Evolutionary conservation across 92 coral and sea anemone genomes (phyloP).

Genomic region (Parazoanthus atlanticus): DNA sequence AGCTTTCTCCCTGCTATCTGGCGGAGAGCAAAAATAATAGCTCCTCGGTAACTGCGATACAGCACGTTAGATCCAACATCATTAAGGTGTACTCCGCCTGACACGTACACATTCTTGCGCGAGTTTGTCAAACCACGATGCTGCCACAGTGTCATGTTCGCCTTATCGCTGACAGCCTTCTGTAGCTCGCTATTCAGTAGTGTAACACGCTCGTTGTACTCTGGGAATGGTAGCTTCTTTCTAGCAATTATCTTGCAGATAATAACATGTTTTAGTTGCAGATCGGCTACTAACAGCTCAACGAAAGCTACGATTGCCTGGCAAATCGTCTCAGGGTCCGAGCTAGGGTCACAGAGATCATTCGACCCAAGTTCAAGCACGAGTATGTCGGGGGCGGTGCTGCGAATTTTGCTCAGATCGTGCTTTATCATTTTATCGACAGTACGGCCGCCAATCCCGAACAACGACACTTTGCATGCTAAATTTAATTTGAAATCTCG

Average conservation of each 20-base stretch:
- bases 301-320: constrained; percentile 5
- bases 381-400: constrained; percentile 26
- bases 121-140: constrained; percentile 8
- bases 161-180: constrained; percentile 16
- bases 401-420: constrained; percentile 7
- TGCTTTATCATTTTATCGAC: constrained; percentile 17
- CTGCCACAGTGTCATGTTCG: constrained; percentile 20
- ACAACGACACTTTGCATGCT: neutral
- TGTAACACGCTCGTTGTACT: neutral
- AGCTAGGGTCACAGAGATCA: constrained; percentile 17
- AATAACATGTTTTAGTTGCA: neutral
- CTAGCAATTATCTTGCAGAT: constrained; percentile 6
- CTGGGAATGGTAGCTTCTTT: neutral
- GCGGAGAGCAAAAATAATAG: constrained; percentile 5
- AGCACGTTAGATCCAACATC: neutral
- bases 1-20: constrained; percentile 17
- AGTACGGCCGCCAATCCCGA: neutral
- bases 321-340: constrained; percentile 10
- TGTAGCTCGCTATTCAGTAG: neutral
- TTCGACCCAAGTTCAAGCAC: constrained; percentile 27
- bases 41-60: constrained; percentile 14
- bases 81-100: constrained; percentile 1
- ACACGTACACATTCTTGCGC: neutral
- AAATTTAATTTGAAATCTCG: neutral
- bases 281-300: neutral